Conservation (phyloP, 2,888 invertebrate species). For the Eurois occulta region DNA sequence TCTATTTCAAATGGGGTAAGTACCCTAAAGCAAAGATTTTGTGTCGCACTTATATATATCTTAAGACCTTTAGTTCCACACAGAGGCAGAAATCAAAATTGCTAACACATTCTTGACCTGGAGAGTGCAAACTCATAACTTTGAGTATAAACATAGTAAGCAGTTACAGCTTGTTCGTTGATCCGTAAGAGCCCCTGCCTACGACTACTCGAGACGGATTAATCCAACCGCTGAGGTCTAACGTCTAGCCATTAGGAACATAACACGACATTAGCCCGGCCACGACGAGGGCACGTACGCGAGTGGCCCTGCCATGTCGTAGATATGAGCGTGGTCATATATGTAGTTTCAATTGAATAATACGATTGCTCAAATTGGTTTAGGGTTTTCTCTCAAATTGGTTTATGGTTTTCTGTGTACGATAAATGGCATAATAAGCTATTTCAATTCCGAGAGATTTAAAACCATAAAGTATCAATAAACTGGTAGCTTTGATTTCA, state of each 20-base stretch:
- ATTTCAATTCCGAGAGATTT: not conserved
- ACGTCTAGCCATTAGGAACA: constrained; percentile 51
- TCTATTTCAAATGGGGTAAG: not conserved
- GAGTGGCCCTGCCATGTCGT: constrained; percentile 4
- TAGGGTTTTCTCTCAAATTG: not conserved
- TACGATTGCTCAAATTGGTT: not conserved
- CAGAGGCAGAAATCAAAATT: not conserved
- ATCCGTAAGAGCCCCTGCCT: constrained; percentile 50
- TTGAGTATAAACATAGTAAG: constrained; percentile 16
- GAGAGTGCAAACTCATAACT: not conserved
- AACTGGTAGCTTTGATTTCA: not conserved
- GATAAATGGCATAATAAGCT: not conserved
- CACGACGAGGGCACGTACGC: constrained; percentile 19
- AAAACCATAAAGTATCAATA: not conserved
- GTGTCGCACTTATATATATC: not conserved
- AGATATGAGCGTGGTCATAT: not conserved
- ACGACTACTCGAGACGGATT: constrained; percentile 57
- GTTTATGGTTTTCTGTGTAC: not conserved
- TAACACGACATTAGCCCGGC: constrained; percentile 47
- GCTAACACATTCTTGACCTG: not conserved
- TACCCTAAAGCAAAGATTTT: not conserved
- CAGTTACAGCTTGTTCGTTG: constrained; percentile 20
- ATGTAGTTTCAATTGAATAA: not conserved
- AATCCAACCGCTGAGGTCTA: constrained; percentile 50
- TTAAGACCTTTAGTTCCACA: not conserved